phyloP scores from a whole-genome alignment of 2,113 vertebrate genomes.

The Aegithalos caudatus region DNA sequence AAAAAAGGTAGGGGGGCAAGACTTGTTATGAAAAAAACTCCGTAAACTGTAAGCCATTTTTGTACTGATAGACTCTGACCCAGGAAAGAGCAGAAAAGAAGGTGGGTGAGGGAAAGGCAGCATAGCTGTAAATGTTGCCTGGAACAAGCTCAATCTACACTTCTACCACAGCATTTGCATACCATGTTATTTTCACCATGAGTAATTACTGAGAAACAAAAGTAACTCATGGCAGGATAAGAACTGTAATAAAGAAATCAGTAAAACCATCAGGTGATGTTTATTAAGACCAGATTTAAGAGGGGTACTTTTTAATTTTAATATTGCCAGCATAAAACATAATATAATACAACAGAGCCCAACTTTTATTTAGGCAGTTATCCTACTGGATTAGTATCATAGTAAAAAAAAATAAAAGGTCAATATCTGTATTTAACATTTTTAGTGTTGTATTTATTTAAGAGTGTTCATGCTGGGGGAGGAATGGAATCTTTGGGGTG shows the following conservation, averaged over 20 bases:
- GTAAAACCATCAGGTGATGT: not conserved
- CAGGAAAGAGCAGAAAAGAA: not conserved
- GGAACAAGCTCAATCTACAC: not conserved
- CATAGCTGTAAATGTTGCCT: not conserved
- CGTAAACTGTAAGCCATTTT: not conserved
- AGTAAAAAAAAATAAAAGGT: not conserved
- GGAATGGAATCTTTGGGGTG: not conserved
- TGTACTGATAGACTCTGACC: not conserved
- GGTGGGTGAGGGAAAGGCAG: not conserved
- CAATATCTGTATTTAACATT: not conserved
- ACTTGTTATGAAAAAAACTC: not conserved
- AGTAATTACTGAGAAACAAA: conserved; percentile 20
- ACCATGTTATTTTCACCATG: not conserved
- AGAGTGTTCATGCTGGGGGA: not conserved
- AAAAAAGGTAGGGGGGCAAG: not conserved
- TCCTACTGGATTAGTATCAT: not conserved
- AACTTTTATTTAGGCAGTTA: not conserved
- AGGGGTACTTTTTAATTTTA: not conserved
- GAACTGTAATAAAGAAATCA: not conserved
- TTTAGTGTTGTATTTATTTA: not conserved
- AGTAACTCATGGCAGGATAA: not conserved
- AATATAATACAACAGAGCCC: not conserved
- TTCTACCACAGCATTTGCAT: not conserved
- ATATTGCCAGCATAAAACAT: not conserved
- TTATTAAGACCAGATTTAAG: conserved; percentile 7